Base-by-base conservation (phyloP, 92 coral and sea anemone species). In the Anthopleura xanthogrammica region DNA sequence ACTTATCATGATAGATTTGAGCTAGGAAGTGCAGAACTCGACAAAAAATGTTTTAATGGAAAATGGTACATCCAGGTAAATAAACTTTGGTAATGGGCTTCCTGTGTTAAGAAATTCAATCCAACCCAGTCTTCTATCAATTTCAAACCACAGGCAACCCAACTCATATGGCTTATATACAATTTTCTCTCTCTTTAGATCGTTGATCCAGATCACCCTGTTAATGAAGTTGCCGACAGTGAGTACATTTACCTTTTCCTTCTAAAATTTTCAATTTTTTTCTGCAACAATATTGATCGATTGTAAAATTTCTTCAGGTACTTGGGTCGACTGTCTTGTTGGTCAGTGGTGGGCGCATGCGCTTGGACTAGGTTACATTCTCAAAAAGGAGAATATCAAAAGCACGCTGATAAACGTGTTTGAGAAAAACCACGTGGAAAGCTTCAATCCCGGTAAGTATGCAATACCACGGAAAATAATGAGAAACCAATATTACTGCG, bases 311-410 rank as follows among this genome's bases (percentile, higher is more conserved):
- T 29, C 17, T 12, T 22, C 72, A 95, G 98, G 86, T 41, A 92
- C 98, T 42, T 95, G 92, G 86, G 88, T 95, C 16, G 98, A 95
- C 88, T 93, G 97, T 77, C 87, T 95, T 87, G 82, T 95, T 90
- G 98, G 97, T 60, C 98, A 95, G 88, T 95, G 98, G 98, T 95
- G 98, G 98, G 96, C 96, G 41, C 90, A 90, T 89, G 85, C 93
- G 12, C 91, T 95, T 83, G 94, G 95, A 4, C 84, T 95, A 13
- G 98, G 97, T 16, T 73, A 87, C 72, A 82, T 95, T 68, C 91
- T 95, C 43, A 95, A 92, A 12, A 71, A 85, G 58, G 94, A 90
- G 16, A 93, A 95, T 86, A 82, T 95, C 36, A 46, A 50, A 56
- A 86, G 93, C 40, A 88, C 95, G 12, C 87, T 95, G 50, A 16